Evolutionary conservation across 2,797 vertebrate genomes (phyloP).

Genomic region (Limosa lapponica): DNA sequence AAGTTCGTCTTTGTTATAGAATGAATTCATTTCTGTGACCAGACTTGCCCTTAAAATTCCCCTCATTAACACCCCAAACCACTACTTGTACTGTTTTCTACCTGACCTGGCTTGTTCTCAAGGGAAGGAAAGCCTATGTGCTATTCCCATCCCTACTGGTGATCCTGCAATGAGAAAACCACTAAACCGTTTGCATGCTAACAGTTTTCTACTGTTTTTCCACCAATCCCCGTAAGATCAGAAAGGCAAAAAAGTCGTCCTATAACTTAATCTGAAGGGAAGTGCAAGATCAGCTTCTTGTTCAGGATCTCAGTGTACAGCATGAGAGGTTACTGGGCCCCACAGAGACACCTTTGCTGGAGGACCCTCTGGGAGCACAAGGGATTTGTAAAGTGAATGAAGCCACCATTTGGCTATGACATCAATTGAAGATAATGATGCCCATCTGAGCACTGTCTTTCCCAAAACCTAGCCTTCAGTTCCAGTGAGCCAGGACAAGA

Average conservation of each 20-base stretch:
- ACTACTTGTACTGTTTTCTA: neutral
- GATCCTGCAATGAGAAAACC: neutral
- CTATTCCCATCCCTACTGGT: neutral
- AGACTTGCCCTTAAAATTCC: neutral
- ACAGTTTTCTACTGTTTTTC: neutral
- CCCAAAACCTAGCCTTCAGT: neutral
- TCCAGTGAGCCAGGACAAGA: neutral
- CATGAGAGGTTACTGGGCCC: neutral
- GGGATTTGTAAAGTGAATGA: neutral
- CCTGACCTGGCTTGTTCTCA: neutral
- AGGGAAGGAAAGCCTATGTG: neutral
- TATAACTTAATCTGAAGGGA: neutral
- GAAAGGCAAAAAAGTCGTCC: neutral
- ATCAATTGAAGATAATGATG: neutral
- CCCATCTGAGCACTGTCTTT: neutral
- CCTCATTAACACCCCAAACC: neutral
- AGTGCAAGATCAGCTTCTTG: neutral
- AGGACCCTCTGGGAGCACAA: neutral
- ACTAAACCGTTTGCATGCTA: neutral
- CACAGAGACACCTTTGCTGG: neutral
- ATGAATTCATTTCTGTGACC: neutral
- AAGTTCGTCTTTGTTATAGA: neutral
- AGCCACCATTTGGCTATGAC: neutral
- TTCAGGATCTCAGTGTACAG: fast-evolving
- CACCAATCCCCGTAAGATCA: neutral